Conservation (phyloP, 1,140 invertebrate genomes). For the Carposina sasakii region DNA sequence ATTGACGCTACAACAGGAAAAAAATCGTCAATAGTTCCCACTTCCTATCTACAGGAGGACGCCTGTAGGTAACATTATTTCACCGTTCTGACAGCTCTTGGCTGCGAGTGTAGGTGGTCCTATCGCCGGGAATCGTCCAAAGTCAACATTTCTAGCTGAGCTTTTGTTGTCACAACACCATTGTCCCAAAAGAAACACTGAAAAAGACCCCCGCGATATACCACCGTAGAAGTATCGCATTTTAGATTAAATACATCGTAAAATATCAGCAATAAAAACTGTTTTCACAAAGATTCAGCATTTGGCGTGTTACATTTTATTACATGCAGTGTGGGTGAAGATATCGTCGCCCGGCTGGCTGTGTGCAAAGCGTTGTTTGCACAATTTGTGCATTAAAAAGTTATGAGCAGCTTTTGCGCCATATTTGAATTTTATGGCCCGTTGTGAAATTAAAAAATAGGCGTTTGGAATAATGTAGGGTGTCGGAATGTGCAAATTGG, state of each 20-base stretch:
- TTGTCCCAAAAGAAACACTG: slow-evolving; percentile 28
- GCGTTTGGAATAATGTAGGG: too few species aligned
- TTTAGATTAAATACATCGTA: slow-evolving; percentile 30
- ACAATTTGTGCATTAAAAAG: slow-evolving; percentile 28
- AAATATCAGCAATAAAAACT: slow-evolving; percentile 28
- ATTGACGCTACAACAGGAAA: too few species aligned
- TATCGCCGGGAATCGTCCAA: slow-evolving; percentile 30
- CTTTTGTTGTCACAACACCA: slow-evolving; percentile 41
- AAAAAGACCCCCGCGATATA: slow-evolving; percentile 25
- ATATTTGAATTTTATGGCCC: slow-evolving; percentile 51
- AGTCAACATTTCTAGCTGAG: slow-evolving; percentile 46
- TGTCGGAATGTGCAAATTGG: too few species aligned
- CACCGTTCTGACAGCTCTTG: slow-evolving; percentile 28
- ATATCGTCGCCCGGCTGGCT: slow-evolving; percentile 6
- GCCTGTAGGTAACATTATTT: slow-evolving; percentile 31
- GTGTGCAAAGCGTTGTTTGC: slow-evolving; percentile 23
- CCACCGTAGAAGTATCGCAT: slow-evolving; percentile 23
- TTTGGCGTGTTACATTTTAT: too few species aligned
- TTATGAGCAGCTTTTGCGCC: slow-evolving; percentile 35
- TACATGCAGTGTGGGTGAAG: not conserved
- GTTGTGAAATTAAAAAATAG: too few species aligned
- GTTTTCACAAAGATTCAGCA: slow-evolving; percentile 34
- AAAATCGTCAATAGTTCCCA: not conserved
- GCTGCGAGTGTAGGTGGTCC: slow-evolving; percentile 37
- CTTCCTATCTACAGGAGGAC: not conserved